Percentiles rank a stretch among this genome's conserved stretches.
Conservation (phyloP, 2,797 vertebrate genomes). For the Ptychadena robeensis region DNA sequence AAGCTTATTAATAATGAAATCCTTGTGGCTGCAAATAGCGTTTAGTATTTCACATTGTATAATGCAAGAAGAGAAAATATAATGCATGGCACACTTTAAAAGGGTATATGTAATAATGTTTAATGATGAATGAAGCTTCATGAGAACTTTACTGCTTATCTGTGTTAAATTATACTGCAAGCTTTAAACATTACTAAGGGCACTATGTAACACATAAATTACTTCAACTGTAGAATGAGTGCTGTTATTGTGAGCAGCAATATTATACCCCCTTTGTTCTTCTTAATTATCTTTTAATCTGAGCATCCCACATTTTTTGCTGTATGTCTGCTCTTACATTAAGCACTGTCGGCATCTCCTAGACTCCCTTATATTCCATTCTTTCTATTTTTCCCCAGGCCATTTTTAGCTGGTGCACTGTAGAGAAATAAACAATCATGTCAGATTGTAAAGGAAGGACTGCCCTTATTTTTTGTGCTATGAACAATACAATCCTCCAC, state of each 20-base stretch:
- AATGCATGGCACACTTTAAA: constrained; percentile 9
- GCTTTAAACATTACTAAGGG: constrained; percentile 25
- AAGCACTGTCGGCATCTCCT: not conserved
- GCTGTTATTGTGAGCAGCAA: not conserved
- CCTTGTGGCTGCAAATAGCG: not conserved
- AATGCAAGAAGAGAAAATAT: not conserved
- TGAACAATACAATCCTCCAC: not conserved
- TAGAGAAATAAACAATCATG: constrained; percentile 12
- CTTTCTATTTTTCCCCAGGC: not conserved
- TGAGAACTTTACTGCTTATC: constrained; percentile 40
- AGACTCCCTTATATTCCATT: constrained; percentile 3
- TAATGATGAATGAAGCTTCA: constrained; percentile 32
- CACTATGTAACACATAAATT: constrained; percentile 22
- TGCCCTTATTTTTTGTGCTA: not conserved
- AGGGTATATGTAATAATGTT: constrained; percentile 31
- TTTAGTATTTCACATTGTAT: not conserved
- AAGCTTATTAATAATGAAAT: too few species aligned
- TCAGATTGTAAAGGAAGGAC: not conserved
- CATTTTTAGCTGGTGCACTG: not conserved
- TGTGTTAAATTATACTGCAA: constrained; percentile 24
- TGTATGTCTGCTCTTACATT: not conserved
- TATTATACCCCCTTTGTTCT: constrained; percentile 5
- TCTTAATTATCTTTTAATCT: not conserved
- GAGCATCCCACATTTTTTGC: not conserved
- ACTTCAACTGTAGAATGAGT: constrained; percentile 3